phyloP scores from a whole-genome alignment of 2,797 vertebrate species.

The Falco biarmicus region DNA sequence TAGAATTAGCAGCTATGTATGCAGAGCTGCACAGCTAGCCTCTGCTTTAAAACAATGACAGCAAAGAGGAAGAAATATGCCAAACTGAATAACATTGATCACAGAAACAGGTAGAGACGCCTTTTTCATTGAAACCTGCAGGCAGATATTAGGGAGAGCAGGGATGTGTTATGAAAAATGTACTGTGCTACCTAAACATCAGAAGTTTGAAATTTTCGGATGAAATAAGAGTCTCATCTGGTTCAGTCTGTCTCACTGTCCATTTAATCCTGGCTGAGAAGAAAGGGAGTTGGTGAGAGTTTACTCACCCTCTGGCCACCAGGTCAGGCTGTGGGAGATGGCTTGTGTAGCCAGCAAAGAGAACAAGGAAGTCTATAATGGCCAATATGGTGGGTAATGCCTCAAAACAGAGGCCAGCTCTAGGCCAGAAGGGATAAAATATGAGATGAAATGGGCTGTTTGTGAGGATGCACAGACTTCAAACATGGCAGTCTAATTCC shows the following conservation, averaged over 20 bases:
- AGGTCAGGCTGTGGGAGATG: slow-evolving; percentile 7
- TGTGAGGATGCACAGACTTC: background rate
- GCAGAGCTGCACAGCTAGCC: background rate
- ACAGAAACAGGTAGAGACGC: background rate
- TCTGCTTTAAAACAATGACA: slow-evolving; percentile 30
- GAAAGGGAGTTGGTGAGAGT: background rate
- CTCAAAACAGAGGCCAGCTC: background rate
- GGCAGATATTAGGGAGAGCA: background rate
- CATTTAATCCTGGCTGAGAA: slow-evolving; percentile 22
- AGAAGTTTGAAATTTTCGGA: slow-evolving; percentile 54
- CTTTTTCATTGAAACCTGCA: slow-evolving; percentile 14
- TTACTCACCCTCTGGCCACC: slow-evolving; percentile 11
- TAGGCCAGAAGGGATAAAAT: background rate
- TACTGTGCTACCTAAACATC: slow-evolving; percentile 16
- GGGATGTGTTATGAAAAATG: background rate
- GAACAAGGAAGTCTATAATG: background rate
- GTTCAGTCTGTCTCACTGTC: slow-evolving; percentile 48
- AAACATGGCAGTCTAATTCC: background rate
- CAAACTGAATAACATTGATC: background rate
- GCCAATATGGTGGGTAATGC: background rate
- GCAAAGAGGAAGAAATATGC: background rate
- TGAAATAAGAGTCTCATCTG: slow-evolving; percentile 36
- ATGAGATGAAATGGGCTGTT: background rate
- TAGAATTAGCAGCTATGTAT: background rate
- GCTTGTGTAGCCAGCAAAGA: background rate